A percentile compares a stretch with the other conserved stretches of the same genome.
phyloP scores from a whole-genome alignment of 2,888 invertebrate genomes.

The Nephrocerus scutellatus region DNA sequence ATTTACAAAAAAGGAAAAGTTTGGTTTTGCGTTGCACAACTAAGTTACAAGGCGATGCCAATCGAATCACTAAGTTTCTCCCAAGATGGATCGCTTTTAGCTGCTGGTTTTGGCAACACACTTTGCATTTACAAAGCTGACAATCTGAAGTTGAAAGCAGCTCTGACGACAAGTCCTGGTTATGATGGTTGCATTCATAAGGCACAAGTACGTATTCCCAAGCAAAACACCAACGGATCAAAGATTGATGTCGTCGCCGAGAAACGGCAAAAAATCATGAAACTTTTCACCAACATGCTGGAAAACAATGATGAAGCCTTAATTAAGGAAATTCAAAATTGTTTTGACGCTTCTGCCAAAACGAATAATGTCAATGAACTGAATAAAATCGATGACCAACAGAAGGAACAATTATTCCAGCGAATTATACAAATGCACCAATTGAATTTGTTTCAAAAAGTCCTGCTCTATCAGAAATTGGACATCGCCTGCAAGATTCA shows the following conservation, averaged over 20 bases:
- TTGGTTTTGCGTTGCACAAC: conserved; percentile 61
- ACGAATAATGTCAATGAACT: conserved; percentile 5
- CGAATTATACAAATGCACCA: conserved; percentile 37
- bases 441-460: conserved; percentile 41
- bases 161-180: conserved; percentile 44
- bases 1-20: conserved; percentile 51
- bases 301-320: conserved; percentile 34
- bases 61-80: conserved; percentile 60
- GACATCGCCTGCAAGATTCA: conserved; percentile 33
- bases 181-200: conserved; percentile 39
- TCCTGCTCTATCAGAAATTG: conserved; percentile 37
- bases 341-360: conserved; percentile 7
- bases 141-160: conserved; percentile 53
- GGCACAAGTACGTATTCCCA: conserved; percentile 33
- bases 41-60: conserved; percentile 55
- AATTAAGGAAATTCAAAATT: conserved; percentile 27
- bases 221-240: conserved; percentile 27
- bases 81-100: conserved; percentile 68
- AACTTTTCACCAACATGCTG: conserved; percentile 33
- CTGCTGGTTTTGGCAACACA: conserved; percentile 59
- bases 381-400: conserved; percentile 19
- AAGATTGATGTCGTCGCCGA: conserved; percentile 26
- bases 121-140: conserved; percentile 65
- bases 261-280: conserved; percentile 32
- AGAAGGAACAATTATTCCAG: conserved; percentile 26